Percentiles rank a stretch among this genome's conserved stretches.
Conservation (phyloP, 2,113 vertebrate species). For the Microcebus ravelobensis region DNA sequence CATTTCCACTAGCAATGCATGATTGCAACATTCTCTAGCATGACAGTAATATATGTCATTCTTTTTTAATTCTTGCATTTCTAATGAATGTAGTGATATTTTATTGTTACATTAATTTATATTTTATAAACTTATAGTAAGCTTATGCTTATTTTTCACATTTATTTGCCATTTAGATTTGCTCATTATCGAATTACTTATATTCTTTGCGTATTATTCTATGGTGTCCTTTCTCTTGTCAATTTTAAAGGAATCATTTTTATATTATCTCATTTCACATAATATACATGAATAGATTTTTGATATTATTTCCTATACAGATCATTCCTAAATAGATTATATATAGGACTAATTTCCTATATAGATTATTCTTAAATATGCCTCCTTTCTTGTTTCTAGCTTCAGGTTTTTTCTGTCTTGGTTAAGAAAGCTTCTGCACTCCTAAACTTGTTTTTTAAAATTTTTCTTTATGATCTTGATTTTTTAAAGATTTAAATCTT, state of each 20-base stretch:
- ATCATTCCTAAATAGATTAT: neutral
- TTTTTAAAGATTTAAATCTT: neutral
- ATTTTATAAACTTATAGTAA: neutral
- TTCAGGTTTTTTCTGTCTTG: neutral
- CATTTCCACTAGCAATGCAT: neutral
- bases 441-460: neutral
- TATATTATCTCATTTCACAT: neutral
- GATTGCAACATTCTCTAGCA: neutral
- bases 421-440: neutral
- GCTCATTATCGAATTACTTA: neutral
- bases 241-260: neutral
- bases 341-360: neutral
- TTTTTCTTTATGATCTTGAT: neutral
- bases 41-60: neutral
- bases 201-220: conserved; percentile 5
- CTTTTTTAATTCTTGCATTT: neutral
- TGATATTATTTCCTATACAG: neutral
- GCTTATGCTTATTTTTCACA: neutral
- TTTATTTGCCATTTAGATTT: neutral
- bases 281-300: neutral
- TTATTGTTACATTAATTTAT: neutral
- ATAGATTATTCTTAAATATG: neutral
- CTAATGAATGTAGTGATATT: neutral
- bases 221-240: neutral
- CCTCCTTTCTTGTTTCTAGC: neutral